Percentiles rank a stretch among this genome's conserved stretches.
Conservation (phyloP, 2,113 vertebrate genomes). For the Grammomys surdaster region DNA sequence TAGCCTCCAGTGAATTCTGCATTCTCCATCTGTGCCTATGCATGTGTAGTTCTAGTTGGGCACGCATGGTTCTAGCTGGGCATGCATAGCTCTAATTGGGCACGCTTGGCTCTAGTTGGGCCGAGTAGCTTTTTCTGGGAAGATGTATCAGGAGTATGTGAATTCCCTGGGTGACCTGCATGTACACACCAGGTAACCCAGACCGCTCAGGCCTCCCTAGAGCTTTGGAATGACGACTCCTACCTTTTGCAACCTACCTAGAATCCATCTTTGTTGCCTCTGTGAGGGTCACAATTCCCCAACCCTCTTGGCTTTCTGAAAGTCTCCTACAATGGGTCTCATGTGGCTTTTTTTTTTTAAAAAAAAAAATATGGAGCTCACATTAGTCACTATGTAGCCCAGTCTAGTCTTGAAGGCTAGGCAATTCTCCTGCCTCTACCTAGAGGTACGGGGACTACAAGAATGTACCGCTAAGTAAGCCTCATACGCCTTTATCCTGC, state of each 20-base stretch:
- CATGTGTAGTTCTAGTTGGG: neutral
- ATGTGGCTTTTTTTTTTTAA: neutral
- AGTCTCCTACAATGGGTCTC: neutral
- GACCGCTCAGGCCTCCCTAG: neutral
- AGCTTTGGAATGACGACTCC: accelerated
- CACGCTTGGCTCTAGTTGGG: neutral
- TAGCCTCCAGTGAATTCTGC: neutral
- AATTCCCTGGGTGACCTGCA: neutral
- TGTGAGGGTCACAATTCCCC: neutral
- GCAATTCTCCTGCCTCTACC: neutral
- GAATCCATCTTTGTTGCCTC: neutral
- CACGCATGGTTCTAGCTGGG: neutral
- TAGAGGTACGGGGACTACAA: neutral
- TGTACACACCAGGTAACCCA: too few relatives aligned
- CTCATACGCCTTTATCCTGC: neutral
- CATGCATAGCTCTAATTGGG: neutral
- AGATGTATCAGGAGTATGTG: neutral
- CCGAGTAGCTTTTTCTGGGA: neutral
- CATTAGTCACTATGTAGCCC: neutral
- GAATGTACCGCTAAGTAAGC: neutral
- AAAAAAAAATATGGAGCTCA: neutral
- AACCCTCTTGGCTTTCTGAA: neutral
- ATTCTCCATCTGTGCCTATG: neutral
- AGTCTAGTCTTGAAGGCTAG: neutral
- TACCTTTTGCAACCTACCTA: neutral